These are phyloP conservation scores for Paedocypris micromegethes DNA, from an alignment of 2,797 vertebrate genomes.

Conservation along the genomic window DNA sequence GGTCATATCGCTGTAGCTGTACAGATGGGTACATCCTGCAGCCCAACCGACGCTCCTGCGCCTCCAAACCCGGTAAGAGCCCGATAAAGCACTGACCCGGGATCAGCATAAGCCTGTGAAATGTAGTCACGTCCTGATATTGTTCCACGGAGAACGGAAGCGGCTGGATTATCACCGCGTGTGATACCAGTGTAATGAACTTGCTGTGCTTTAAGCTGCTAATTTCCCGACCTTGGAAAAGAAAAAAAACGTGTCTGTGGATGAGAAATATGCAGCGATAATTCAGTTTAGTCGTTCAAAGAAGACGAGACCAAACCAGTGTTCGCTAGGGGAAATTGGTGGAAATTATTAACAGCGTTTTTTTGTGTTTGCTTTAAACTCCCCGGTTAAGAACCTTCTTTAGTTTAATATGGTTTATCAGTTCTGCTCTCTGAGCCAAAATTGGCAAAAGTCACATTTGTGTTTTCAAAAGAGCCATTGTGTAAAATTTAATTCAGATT, in stretches of 20 bases:
- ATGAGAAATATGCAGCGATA: conserved; percentile 2
- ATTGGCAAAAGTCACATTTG: too few relatives aligned
- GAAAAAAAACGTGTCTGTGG: background rate
- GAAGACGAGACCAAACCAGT: background rate
- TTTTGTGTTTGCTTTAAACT: too few relatives aligned
- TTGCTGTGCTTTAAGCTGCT: conserved; percentile 7
- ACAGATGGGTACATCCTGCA: conserved; percentile 88
- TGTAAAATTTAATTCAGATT: too few relatives aligned
- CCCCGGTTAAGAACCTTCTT: too few relatives aligned
- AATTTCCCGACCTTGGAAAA: conserved; percentile 17
- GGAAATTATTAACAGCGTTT: too few relatives aligned
- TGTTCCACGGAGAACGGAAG: conserved; percentile 21
- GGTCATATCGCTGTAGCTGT: conserved; percentile 89
- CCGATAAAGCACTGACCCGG: conserved; percentile 30
- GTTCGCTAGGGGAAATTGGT: too few relatives aligned
- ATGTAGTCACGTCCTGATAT: conserved; percentile 19
- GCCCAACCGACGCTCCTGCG: conserved; percentile 86
- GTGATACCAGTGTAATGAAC: conserved; percentile 58
- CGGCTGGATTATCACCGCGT: conserved; percentile 37
- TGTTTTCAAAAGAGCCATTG: too few relatives aligned
- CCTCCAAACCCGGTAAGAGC: conserved; percentile 87
- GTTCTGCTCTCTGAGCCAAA: too few relatives aligned
- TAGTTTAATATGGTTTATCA: too few relatives aligned
- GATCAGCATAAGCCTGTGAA: conserved; percentile 46
- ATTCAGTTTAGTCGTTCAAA: background rate